A percentile compares a stretch with the other conserved stretches of the same genome.
Conservation (phyloP, 1,140 invertebrate genomes). For the Physella acuta region DNA sequence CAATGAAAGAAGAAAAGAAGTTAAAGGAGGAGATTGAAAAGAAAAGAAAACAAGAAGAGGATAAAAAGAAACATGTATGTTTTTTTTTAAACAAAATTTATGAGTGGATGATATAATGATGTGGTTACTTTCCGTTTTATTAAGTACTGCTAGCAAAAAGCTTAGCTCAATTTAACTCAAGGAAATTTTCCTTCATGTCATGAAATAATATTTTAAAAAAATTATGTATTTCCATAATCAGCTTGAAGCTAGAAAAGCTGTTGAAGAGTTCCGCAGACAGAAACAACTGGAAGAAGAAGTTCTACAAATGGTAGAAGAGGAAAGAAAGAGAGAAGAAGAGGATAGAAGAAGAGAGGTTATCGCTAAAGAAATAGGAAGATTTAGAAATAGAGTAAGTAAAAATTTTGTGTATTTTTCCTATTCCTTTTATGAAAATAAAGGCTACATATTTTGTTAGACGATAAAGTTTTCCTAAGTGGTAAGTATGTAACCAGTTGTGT, state of each 20-base stretch:
- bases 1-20: conserved; percentile 49
- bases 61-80: conserved; percentile 47
- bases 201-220: too few relatives aligned
- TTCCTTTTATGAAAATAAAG: too few relatives aligned
- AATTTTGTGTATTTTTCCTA: too few relatives aligned
- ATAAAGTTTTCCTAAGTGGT: too few relatives aligned
- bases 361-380: conserved; percentile 43
- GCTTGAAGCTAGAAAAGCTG: conserved; percentile 39
- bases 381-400: conserved; percentile 42
- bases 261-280: conserved; percentile 44
- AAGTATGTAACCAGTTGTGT: too few relatives aligned
- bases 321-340: conserved; percentile 38
- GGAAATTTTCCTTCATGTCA: too few relatives aligned
- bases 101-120: too few relatives aligned
- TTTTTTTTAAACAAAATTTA: too few relatives aligned
- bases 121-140: too few relatives aligned
- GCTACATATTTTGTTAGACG: too few relatives aligned
- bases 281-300: conserved; percentile 47
- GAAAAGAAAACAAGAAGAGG: conserved; percentile 45
- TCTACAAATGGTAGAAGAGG: conserved; percentile 34
- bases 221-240: conserved; percentile 23
- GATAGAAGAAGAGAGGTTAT: conserved; percentile 40
- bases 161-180: too few relatives aligned
- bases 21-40: conserved; percentile 45
- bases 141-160: too few relatives aligned